Evolutionary conservation across 2,113 vertebrate genomes (phyloP).

Genomic region (Acanthisitta chloris): DNA sequence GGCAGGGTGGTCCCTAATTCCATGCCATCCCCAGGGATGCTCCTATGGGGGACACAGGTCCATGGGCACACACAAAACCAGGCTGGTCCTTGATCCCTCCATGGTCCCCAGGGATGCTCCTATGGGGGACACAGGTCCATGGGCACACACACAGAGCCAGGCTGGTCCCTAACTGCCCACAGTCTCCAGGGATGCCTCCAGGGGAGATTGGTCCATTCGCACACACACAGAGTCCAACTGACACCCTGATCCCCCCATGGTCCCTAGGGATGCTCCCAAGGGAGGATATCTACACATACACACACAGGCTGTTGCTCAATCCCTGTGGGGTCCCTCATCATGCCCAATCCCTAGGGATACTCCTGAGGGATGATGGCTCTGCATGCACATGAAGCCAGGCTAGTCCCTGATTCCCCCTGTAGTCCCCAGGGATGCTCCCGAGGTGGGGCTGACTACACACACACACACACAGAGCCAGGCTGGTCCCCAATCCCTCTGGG

Average conservation of each 20-base stretch:
- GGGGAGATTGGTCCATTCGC: rapidly evolving
- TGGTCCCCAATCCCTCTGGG: neutral
- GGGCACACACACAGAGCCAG: rapidly evolving
- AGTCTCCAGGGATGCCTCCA: neutral
- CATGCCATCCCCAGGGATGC: neutral
- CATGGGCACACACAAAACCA: neutral
- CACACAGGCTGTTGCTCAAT: neutral
- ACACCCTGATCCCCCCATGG: neutral
- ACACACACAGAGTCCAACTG: neutral
- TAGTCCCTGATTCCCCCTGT: rapidly evolving
- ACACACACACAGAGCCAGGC: neutral
- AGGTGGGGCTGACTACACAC: too few relatives aligned
- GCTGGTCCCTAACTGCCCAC: neutral
- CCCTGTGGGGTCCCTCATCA: neutral
- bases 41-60: neutral
- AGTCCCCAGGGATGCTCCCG: neutral
- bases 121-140: rapidly evolving
- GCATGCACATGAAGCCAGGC: rapidly evolving
- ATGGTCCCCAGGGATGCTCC: neutral
- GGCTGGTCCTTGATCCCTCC: neutral
- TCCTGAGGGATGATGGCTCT: neutral
- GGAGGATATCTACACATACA: too few relatives aligned
- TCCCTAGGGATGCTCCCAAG: neutral
- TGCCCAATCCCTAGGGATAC: neutral
- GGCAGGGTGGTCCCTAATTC: neutral